Conservation (phyloP, 2,888 invertebrate species). For the Punctoribates punctum region DNA sequence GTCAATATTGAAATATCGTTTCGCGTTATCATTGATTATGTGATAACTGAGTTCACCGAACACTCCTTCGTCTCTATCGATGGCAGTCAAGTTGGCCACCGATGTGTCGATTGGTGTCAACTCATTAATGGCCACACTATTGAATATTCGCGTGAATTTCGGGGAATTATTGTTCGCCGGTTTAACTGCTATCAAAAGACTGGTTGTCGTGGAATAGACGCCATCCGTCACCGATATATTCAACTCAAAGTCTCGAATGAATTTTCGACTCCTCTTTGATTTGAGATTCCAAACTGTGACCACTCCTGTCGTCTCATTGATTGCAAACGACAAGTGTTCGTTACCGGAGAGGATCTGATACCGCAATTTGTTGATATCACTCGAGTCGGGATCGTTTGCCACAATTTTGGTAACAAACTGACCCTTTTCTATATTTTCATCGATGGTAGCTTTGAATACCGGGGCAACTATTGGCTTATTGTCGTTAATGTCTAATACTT, state of each 20-base stretch:
- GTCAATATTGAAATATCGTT: constrained; percentile 55
- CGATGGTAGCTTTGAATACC: constrained; percentile 72
- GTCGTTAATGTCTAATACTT: constrained; percentile 85
- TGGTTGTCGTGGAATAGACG: constrained; percentile 66
- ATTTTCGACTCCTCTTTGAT: neutral
- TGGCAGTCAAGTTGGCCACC: constrained; percentile 73
- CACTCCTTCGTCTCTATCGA: constrained; percentile 75
- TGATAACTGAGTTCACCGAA: constrained; percentile 62
- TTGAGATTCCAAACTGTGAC: constrained; percentile 57
- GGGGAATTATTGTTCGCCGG: constrained; percentile 72
- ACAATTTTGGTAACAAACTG: constrained; percentile 81
- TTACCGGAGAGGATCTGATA: constrained; percentile 81
- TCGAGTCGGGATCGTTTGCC: constrained; percentile 79
- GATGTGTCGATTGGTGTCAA: constrained; percentile 71
- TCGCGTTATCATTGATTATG: constrained; percentile 53
- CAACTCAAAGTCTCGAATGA: constrained; percentile 62
- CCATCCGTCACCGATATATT: constrained; percentile 83
- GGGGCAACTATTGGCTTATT: constrained; percentile 80
- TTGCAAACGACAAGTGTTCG: constrained; percentile 57
- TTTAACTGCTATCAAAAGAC: constrained; percentile 52
- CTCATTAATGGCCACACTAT: constrained; percentile 75
- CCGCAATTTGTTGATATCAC: constrained; percentile 66
- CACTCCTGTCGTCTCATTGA: constrained; percentile 55
- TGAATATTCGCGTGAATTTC: constrained; percentile 68
- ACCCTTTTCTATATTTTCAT: constrained; percentile 75